phyloP scores from a whole-genome alignment of 2,888 invertebrate species.

The Chrysolina oricalcia region DNA sequence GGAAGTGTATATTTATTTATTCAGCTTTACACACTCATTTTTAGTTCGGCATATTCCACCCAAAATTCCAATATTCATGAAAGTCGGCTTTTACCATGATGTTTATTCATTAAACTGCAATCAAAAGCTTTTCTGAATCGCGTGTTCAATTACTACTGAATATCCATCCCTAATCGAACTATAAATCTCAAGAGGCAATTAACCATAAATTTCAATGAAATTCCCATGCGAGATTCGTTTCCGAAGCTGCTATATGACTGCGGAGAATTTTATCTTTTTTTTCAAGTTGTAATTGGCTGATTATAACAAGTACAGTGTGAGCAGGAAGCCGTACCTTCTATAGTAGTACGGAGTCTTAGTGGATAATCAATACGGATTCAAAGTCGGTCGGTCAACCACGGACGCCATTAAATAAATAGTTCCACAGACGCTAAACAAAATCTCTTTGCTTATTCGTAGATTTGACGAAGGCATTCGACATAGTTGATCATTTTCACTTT shows the following conservation, averaged over 20 bases:
- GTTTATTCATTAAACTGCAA: slow-evolving; percentile 39
- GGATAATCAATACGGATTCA: no score
- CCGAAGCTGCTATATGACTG: slow-evolving; percentile 1
- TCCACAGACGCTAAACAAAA: no score
- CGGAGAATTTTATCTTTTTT: slow-evolving; percentile 7
- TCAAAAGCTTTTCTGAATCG: slow-evolving; percentile 38
- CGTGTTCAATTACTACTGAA: slow-evolving; percentile 40
- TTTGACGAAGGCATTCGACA: no score
- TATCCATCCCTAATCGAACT: slow-evolving; percentile 34
- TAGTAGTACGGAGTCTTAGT: no score
- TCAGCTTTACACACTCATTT: neutral
- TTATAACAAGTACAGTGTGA: neutral
- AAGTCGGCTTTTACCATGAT: slow-evolving; percentile 26
- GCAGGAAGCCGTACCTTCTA: neutral
- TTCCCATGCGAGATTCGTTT: slow-evolving; percentile 28
- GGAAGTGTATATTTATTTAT: no score
- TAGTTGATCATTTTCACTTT: no score
- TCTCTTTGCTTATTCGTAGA: no score
- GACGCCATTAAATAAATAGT: no score
- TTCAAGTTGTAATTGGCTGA: neutral
- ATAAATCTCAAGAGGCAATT: slow-evolving; percentile 42
- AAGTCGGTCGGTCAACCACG: no score
- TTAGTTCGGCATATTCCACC: neutral
- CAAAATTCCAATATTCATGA: neutral
- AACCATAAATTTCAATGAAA: slow-evolving; percentile 37